A percentile compares a stretch with the other conserved stretches of the same genome.
These are phyloP conservation scores for Pheosia tremula DNA, from an alignment of 2,888 invertebrate genomes.

Conservation along the genomic window DNA sequence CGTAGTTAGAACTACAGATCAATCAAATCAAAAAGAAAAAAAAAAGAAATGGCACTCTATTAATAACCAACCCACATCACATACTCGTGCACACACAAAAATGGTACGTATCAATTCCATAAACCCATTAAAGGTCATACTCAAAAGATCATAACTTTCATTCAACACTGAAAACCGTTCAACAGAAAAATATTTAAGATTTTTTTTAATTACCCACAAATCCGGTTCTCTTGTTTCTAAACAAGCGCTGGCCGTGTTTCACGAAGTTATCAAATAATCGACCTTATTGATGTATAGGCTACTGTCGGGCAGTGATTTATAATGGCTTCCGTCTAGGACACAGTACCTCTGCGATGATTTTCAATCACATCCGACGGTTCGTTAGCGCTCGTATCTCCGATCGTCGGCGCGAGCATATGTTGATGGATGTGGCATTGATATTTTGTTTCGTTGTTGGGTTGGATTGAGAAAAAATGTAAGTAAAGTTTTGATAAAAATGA, in stretches of 20 bases:
- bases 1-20: too few species aligned
- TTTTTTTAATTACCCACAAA: conserved; percentile 63
- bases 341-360: conserved; percentile 81
- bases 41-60: conserved; percentile 22
- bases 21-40: too few species aligned
- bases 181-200: conserved; percentile 62
- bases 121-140: conserved; percentile 57
- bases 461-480: too few species aligned
- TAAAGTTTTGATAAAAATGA: too few species aligned
- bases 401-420: conserved; percentile 41
- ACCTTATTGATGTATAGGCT: conserved; percentile 81
- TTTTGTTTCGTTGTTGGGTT: conserved; percentile 10
- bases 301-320: conserved; percentile 80
- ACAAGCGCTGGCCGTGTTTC: conserved; percentile 59
- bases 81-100: conserved; percentile 5
- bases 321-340: conserved; percentile 82
- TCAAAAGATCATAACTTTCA: too few species aligned
- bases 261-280: conserved; percentile 79
- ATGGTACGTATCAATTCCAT: conserved; percentile 43
- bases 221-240: conserved; percentile 42
- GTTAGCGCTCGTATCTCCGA: conserved; percentile 76
- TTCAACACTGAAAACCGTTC: conserved; percentile 49
- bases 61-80: conserved; percentile 7
- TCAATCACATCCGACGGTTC: conserved; percentile 83
- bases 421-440: conserved; percentile 54